Evolutionary conservation across 2,797 vertebrate genomes (phyloP).

Genomic region (Orientallactaga sibirica): DNA sequence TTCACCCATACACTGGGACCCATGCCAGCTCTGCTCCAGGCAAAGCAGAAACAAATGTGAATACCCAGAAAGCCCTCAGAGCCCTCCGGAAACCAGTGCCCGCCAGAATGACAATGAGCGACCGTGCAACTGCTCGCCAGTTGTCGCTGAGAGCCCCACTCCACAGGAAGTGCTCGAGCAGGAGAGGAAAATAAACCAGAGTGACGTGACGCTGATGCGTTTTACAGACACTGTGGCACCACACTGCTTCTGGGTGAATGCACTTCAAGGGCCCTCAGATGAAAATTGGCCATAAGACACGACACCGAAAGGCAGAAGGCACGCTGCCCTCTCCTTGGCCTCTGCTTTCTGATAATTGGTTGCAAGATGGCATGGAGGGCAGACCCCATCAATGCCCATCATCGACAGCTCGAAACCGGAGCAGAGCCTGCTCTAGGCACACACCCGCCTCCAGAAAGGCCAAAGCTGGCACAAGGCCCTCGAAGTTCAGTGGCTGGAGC

Average conservation of each 20-base stretch:
- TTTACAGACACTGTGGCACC: accelerated
- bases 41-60: neutral
- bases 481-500: neutral
- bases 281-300: neutral
- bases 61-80: neutral
- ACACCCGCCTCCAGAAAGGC: neutral
- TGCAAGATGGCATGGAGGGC: accelerated
- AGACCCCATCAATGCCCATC: accelerated
- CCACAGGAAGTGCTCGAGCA: constrained; percentile 27
- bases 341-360: neutral
- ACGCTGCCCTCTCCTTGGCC: neutral
- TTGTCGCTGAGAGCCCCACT: constrained; percentile 67
- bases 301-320: accelerated
- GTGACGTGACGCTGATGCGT: neutral
- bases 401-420: neutral
- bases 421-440: neutral
- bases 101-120: constrained; percentile 64
- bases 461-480: neutral
- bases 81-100: neutral
- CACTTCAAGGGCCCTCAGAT: neutral
- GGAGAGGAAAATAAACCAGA: neutral
- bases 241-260: accelerated
- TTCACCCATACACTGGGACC: neutral
- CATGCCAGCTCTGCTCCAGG: neutral
- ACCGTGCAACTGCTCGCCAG: neutral